Base-by-base conservation (phyloP, 2,113 vertebrate species). In the Patagioenas fasciata region DNA sequence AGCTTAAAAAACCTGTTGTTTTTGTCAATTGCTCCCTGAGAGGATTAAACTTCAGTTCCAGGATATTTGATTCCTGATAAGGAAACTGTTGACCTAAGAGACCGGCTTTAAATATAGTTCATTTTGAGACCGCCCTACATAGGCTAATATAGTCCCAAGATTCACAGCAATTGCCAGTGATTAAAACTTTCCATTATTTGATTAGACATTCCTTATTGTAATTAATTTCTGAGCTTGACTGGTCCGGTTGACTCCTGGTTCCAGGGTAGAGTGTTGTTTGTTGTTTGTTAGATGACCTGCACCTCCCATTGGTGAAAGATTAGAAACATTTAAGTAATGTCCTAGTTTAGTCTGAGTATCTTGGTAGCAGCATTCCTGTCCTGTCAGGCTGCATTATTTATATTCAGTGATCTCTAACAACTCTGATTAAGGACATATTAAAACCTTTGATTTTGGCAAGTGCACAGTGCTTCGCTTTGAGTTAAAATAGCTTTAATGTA, bases 31-130 rank as follows among this genome's bases (percentile, higher is more conserved):
- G 95, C 95, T 98, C 93, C 88, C 85, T 97, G 94, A 97, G 94
- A 97, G 96, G 97, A 97, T 98, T 97, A 97, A 97, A 96, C 95
- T 97, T 97, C 89, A 86, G 91, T 98, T 98, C 83, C 84, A 97
- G 95, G 91, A 96, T 97, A 96, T 94, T 96, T 97, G 93, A 96
- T 96, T 96, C 97, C 95, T 97, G 96, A 96, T 98, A 97, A 97
- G 96, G 97, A 97, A 98, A 96, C 96, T 93, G 96, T 97, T 98
- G 96, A 97, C 94, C 95, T 97, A 96, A 95, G 95, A 97, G 97
- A 92, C 89, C 14, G 4, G 96, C 87, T 98, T 96, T 97, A 98
- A 97, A 97, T 96, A 96, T 92, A 93, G 90, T 96, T 95, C 88
- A 65, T 97, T 97, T 95, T 96, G 74, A 91, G 95, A 95, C 92